Evolutionary conservation across 2,888 invertebrate species (phyloP).

Genomic region (Ophion costatus): DNA sequence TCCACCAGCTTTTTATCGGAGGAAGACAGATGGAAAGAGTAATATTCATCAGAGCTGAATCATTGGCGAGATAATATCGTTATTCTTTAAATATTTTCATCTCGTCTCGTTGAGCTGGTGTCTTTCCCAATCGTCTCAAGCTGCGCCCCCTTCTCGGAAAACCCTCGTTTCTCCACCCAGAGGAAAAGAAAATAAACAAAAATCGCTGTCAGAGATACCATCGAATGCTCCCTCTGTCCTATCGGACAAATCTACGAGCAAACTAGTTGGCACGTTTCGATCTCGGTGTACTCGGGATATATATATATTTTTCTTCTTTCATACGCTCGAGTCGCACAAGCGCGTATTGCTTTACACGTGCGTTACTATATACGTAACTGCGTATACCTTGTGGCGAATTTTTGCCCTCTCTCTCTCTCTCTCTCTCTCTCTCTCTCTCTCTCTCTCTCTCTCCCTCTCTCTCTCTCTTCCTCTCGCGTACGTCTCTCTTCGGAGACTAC

Average conservation of each 20-base stretch:
- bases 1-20: too few species aligned
- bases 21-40: too few species aligned
- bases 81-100: too few species aligned
- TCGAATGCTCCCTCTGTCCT: background rate
- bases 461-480: background rate
- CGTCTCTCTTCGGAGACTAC: constrained; percentile 4
- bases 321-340: constrained; percentile 19
- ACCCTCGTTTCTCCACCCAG: too few species aligned
- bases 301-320: background rate
- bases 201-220: background rate
- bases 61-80: too few species aligned
- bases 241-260: background rate
- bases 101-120: too few species aligned
- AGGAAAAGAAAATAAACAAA: too few species aligned
- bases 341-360: constrained; percentile 9
- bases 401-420: constrained; percentile 10
- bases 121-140: too few species aligned
- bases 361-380: background rate
- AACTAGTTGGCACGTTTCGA: background rate
- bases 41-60: too few species aligned
- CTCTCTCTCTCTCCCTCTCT: constrained; percentile 15
- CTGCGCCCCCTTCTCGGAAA: too few species aligned
- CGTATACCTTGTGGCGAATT: background rate
- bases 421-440: constrained; percentile 6
- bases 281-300: background rate